These are phyloP conservation scores for Sternotherus odoratus DNA, from an alignment of 2,797 vertebrate genomes.

Conservation along the genomic window DNA sequence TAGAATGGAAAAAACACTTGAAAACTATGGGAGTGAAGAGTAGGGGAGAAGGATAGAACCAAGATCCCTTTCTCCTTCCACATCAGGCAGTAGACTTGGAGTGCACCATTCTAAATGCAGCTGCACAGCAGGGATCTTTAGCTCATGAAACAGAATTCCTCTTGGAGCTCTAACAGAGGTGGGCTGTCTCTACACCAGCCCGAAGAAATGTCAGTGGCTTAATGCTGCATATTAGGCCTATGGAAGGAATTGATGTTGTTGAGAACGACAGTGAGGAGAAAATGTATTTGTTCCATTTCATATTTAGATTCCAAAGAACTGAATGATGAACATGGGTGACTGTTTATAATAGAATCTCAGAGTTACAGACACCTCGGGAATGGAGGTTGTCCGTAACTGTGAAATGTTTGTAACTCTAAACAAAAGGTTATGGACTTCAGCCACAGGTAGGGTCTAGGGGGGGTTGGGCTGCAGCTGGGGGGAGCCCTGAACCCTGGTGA, in stretches of 20 bases:
- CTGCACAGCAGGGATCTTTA: neutral
- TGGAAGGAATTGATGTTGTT: neutral
- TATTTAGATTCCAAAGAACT: neutral
- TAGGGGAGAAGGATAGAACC: neutral
- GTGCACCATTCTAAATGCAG: neutral
- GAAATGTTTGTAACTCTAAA: too few species aligned
- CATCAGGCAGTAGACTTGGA: neutral
- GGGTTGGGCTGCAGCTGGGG: too few species aligned
- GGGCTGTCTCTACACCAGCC: neutral
- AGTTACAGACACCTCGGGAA: too few species aligned
- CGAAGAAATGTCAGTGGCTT: neutral
- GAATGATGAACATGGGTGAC: too few species aligned
- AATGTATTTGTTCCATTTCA: neutral
- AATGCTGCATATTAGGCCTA: neutral
- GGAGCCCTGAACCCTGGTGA: too few species aligned
- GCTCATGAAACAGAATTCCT: neutral
- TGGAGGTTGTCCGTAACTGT: too few species aligned
- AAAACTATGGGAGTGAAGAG: neutral
- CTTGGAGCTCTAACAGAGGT: neutral
- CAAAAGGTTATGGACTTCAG: too few species aligned
- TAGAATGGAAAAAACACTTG: neutral
- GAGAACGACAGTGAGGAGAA: neutral
- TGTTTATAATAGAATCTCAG: neutral
- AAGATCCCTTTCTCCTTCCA: neutral
- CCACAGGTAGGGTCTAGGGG: too few species aligned